Percentiles rank a stretch among this genome's conserved stretches.
phyloP scores from a whole-genome alignment of 2,797 vertebrate genomes.

The Danio aesculapii region DNA sequence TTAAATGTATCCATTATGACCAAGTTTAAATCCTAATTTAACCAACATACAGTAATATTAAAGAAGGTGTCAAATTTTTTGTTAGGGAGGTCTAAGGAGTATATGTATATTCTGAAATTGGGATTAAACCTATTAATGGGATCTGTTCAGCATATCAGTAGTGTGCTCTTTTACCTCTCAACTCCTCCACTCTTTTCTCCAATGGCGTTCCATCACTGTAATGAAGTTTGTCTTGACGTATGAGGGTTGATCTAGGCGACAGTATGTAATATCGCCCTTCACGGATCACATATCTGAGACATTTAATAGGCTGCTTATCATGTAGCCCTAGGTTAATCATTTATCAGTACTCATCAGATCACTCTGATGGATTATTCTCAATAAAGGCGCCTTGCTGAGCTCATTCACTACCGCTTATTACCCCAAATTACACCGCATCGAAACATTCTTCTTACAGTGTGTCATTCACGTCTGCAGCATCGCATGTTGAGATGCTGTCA shows the following conservation, averaged over 20 bases:
- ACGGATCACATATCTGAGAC: slow-evolving; percentile 68
- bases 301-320: slow-evolving; percentile 76
- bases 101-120: too few relatives aligned
- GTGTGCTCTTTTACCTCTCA: slow-evolving; percentile 73
- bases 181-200: slow-evolving; percentile 37
- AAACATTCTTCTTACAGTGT: neutral
- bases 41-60: too few relatives aligned
- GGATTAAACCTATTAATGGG: slow-evolving; percentile 67
- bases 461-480: neutral
- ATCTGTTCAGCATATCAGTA: slow-evolving; percentile 76
- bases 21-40: too few relatives aligned
- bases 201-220: slow-evolving; percentile 52
- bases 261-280: slow-evolving; percentile 65
- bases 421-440: slow-evolving; percentile 34
- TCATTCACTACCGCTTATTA: slow-evolving; percentile 34
- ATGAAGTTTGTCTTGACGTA: slow-evolving; percentile 69
- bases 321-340: slow-evolving; percentile 71
- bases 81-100: too few relatives aligned
- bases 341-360: slow-evolving; percentile 70
- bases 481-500: slow-evolving; percentile 4
- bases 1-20: too few relatives aligned
- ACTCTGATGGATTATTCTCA: slow-evolving; percentile 73
- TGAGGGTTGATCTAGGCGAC: slow-evolving; percentile 49
- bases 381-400: slow-evolving; percentile 66
- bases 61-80: too few relatives aligned